Evolutionary conservation across 2,888 invertebrate genomes (phyloP).

Genomic region (Gasteruption jaculator): DNA sequence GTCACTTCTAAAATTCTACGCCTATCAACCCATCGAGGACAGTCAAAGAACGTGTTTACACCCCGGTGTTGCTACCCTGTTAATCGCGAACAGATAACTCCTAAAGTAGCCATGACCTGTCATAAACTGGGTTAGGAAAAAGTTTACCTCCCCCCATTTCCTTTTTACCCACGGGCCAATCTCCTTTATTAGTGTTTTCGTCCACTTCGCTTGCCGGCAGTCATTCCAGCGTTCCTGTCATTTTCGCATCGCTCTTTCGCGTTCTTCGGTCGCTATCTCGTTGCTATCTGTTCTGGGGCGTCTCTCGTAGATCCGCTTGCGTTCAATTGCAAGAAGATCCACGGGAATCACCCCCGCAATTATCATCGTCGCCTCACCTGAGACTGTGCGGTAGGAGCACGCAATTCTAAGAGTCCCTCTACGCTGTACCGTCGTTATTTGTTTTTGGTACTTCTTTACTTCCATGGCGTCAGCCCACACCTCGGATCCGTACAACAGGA

Average conservation of each 20-base stretch:
- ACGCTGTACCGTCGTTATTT: slow-evolving; percentile 18
- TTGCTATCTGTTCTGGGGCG: no score
- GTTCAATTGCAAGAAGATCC: no score
- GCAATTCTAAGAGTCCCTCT: slow-evolving; percentile 16
- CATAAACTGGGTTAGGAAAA: slow-evolving; percentile 22
- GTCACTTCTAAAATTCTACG: neutral
- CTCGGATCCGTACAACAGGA: no score
- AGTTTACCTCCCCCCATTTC: slow-evolving; percentile 20
- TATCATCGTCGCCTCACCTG: neutral
- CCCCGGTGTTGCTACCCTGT: slow-evolving; percentile 3
- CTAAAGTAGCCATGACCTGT: no score
- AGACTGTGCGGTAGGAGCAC: no score
- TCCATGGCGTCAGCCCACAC: neutral
- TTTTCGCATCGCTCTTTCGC: slow-evolving; percentile 5
- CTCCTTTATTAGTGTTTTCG: no score
- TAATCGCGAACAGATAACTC: slow-evolving; percentile 18
- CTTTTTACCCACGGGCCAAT: no score
- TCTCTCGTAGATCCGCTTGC: no score
- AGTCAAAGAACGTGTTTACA: slow-evolving; percentile 20
- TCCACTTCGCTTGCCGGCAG: slow-evolving; percentile 7
- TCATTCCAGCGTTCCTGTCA: slow-evolving; percentile 23
- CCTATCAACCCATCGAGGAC: slow-evolving; percentile 11
- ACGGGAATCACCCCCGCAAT: no score
- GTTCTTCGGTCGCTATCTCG: neutral
- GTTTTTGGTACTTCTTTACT: neutral